Evolutionary conservation across 2,113 vertebrate species (phyloP), one percentile per base, ranked within the genome.

Genomic region (Hippocampus comes): DNA sequence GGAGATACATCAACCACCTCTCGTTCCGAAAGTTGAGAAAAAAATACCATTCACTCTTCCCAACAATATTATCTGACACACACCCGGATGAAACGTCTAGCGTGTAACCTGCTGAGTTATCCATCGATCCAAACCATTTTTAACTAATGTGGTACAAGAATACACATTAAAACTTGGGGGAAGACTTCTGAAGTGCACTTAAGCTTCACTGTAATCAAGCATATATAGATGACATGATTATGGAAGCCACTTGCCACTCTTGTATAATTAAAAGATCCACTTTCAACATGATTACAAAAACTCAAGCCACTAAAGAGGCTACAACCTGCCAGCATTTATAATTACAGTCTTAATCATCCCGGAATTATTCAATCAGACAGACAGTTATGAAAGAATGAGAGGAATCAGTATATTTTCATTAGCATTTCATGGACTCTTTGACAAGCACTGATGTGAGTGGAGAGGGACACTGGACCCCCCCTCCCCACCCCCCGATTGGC

Each of bases 371-470:
- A 66, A 66, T 66, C 43, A 27, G 75, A 81, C 51, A 80, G 70
- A 57, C 55, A 63, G 75, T 86, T 82, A 77, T 71, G 78, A 81
- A 68, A 61, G 72, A 79, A 80, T 75, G 78, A 81, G 77, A 80
- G 74, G 76, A 81, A 79, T 63, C 9, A 11, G 71, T 82, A 72
- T 79, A 77, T 71, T 80, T 77, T 84, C 77, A 83, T 82, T 79
- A 84, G 76, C 67, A 84, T 84, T 74, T 83, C 68, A 27, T 46
- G 63, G 68, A 82, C 80, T 80, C 81, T 86, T 87, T 88, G 84
- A 85, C 83, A 76, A 85, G 75, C 23, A 0, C 72, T 74, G 76
- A 82, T 82, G 78, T 76, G 59, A 56, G 74, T 51, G 81, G 78
- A 75, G 68, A 75, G 78, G 66, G 71, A 59, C 70, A 63, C 72